Percentiles rank a stretch among this genome's conserved stretches.
These are phyloP conservation scores for Oasisia sp. DNA, from an alignment of 2,888 invertebrate genomes.

Conservation along the genomic window DNA sequence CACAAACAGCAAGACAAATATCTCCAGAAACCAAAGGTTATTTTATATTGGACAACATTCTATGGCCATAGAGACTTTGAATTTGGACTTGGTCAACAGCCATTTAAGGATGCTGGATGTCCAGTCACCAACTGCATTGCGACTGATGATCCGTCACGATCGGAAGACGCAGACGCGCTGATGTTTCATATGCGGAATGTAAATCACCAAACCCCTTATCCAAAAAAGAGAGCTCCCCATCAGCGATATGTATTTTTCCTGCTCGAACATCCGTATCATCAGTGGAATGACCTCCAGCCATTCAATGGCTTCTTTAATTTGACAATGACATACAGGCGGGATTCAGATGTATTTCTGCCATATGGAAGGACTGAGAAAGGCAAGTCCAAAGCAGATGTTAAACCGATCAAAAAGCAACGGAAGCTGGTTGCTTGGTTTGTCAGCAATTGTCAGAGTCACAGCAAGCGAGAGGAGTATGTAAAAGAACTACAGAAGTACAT, in stretches of 20 bases:
- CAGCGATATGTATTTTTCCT: slow-evolving; percentile 33
- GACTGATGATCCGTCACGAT: slow-evolving; percentile 30
- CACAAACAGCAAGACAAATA: background rate
- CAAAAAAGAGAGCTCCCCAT: slow-evolving; percentile 14
- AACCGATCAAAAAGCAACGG: slow-evolving; percentile 25
- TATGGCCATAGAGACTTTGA: slow-evolving; percentile 33
- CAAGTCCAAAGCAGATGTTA: background rate
- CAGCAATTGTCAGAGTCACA: slow-evolving; percentile 43
- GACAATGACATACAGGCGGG: slow-evolving; percentile 46
- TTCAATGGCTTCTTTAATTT: slow-evolving; percentile 43
- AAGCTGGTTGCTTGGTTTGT: slow-evolving; percentile 47
- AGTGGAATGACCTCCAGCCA: slow-evolving; percentile 29
- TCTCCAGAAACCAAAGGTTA: slow-evolving; percentile 28
- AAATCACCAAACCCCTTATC: background rate
- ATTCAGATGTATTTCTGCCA: slow-evolving; percentile 44
- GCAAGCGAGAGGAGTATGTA: slow-evolving; percentile 42
- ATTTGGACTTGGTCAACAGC: slow-evolving; percentile 37
- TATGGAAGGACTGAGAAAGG: slow-evolving; percentile 35
- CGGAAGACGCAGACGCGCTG: slow-evolving; percentile 35
- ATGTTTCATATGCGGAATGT: slow-evolving; percentile 40
- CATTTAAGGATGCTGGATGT: slow-evolving; percentile 37
- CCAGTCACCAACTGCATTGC: slow-evolving; percentile 33
- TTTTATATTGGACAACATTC: slow-evolving; percentile 39
- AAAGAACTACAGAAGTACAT: slow-evolving; percentile 40
- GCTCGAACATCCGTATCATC: slow-evolving; percentile 32